These are phyloP conservation scores for Charadrius vociferus DNA, from an alignment of 2,113 vertebrate genomes.

Conservation along the genomic window DNA sequence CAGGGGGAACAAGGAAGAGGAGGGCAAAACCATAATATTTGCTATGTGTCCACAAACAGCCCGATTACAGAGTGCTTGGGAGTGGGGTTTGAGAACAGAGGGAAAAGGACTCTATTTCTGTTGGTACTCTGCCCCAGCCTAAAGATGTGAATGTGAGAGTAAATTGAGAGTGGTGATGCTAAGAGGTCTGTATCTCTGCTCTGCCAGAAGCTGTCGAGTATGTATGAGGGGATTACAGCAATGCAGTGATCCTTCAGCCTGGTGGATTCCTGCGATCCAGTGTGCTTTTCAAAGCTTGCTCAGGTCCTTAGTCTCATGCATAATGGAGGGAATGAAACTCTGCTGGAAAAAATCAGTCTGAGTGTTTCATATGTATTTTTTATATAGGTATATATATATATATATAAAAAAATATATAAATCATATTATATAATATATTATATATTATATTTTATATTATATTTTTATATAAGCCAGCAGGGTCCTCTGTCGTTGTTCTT, in stretches of 20 bases:
- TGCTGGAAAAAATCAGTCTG: not conserved
- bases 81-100: not conserved
- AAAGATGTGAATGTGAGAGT: not conserved
- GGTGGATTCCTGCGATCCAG: not conserved
- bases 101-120: not conserved
- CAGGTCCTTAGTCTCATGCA: not conserved
- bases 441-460: no score
- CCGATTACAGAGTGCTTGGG: not conserved
- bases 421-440: no score
- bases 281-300: not conserved
- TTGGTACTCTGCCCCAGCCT: not conserved
- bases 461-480: no score
- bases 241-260: not conserved
- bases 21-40: not conserved
- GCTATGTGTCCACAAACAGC: not conserved
- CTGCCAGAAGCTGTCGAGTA: not conserved
- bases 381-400: no score
- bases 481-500: not conserved
- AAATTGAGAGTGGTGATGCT: not conserved
- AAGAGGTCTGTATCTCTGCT: not conserved
- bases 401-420: no score
- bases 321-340: not conserved
- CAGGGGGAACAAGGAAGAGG: not conserved
- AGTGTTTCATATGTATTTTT: not conserved
- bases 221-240: not conserved